Base-by-base conservation (phyloP, 64 coral and sea anemone species). In the Montipora sp. region DNA sequence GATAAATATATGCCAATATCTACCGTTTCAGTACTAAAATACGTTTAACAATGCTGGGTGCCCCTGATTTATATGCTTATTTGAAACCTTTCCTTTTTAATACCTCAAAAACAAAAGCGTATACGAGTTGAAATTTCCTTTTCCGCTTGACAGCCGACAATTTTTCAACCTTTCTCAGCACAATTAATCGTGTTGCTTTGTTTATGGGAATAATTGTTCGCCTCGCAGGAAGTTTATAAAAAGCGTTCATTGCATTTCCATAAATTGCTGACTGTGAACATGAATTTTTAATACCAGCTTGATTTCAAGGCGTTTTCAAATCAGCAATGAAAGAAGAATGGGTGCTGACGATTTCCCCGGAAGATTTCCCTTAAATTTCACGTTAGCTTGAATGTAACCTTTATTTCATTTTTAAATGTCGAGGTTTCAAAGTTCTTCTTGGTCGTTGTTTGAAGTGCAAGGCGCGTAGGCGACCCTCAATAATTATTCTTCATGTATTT, bases 261-360 rank as follows among this genome's bases (percentile, higher is more conserved):
- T 85, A 83, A 12, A 12, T 24, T 47, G 47, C 59, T 83, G 80
- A 83, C 80, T 66, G 82, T 18, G 82, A 85, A 23, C 65, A 85
- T 85, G 16, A 50, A 85, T 85, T 72, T 68, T 85, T 85, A 51
- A 85, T 65, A 5, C n/a, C n/a, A 3, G 44, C 45, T 85, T 47
- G 65, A 49, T 72, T 71, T 85, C 82, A 85, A 72, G 19, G 65
- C 11, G 63, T 85, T 49, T 71, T 71, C 82, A 85, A 43, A 51
- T 51, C 12, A 45, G 16, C n/a, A 85, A 72, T 67, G 65, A 85
- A 70, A 85, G 45, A 44, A 63, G 71, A 72, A 50, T 75, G 24
- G 50, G 3, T 71, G 68, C 5, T 71, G 4, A 71, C 1, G 19
- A 7, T 71, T 22, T 12, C 60, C 3, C 9, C 60, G 36, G 36